A percentile compares a stretch with the other conserved stretches of the same genome.
Evolutionary conservation across 2,113 vertebrate genomes (phyloP).

Genomic region (Euleptes europaea): DNA sequence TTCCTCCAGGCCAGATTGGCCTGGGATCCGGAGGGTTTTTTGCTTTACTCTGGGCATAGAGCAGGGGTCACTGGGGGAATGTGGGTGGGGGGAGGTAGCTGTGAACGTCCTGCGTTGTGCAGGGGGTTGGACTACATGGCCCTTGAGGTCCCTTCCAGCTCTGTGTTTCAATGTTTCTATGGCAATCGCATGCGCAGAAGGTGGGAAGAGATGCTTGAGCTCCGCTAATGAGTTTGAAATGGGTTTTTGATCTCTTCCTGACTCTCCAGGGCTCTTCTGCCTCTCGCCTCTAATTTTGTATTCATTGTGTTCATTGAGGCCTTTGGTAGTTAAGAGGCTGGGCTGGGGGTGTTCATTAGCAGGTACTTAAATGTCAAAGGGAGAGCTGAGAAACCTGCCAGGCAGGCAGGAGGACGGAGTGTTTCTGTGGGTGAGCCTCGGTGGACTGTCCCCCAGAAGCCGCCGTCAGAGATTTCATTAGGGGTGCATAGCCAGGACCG

Average conservation of each 20-base stretch:
- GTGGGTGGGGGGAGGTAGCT: no score
- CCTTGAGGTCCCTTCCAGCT: no score
- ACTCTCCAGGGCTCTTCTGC: constrained; percentile 1
- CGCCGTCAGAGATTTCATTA: neutral
- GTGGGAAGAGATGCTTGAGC: neutral
- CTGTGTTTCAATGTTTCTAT: no score
- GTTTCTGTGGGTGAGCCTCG: neutral
- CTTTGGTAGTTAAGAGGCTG: neutral
- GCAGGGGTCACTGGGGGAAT: no score
- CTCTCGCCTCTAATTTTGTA: constrained; percentile 8
- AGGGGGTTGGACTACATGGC: no score
- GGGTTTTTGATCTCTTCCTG: neutral
- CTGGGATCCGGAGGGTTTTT: no score
- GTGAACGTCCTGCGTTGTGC: no score
- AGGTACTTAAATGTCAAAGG: constrained; percentile 40
- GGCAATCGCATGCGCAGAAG: neutral
- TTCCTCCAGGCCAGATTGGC: no score
- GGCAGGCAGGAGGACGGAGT: neutral
- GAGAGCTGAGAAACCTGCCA: neutral
- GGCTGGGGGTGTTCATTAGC: constrained; percentile 30
- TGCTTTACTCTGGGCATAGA: no score
- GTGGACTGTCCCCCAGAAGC: neutral
- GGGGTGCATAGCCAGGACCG: neutral
- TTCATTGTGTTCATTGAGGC: constrained; percentile 6
- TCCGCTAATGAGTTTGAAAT: neutral